Percentiles rank a stretch among this genome's conserved stretches.
phyloP scores from a whole-genome alignment of 1,140 invertebrate genomes.

The Branchinecta lindahli region DNA sequence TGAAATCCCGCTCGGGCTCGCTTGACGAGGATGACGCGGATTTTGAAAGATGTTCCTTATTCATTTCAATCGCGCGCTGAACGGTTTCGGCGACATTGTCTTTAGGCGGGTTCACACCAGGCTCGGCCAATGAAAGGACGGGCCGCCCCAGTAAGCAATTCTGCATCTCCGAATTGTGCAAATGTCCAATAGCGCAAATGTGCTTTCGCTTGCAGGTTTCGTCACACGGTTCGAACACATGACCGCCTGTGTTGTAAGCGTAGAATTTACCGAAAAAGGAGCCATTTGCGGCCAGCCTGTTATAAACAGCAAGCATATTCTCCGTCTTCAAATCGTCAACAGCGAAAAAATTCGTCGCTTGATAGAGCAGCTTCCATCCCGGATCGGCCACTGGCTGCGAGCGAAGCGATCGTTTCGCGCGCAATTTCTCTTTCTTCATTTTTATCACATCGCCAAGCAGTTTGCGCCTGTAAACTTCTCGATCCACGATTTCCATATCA shows the following conservation, averaged over 20 bases:
- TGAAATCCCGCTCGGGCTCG: too few species aligned
- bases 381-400: background rate
- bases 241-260: slow-evolving; percentile 18
- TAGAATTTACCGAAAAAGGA: slow-evolving; percentile 14
- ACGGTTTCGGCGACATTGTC: background rate
- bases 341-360: slow-evolving; percentile 16
- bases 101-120: background rate
- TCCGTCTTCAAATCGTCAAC: slow-evolving; percentile 13
- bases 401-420: background rate
- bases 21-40: background rate
- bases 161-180: slow-evolving; percentile 14
- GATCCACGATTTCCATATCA: background rate
- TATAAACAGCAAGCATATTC: slow-evolving; percentile 14
- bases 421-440: too few species aligned
- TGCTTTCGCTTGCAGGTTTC: slow-evolving; percentile 15
- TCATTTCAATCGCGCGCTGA: background rate
- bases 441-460: background rate
- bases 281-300: slow-evolving; percentile 9
- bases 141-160: slow-evolving; percentile 12
- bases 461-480: background rate
- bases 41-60: background rate
- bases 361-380: slow-evolving; percentile 19
- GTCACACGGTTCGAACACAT: slow-evolving; percentile 18
- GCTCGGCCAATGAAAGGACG: background rate
- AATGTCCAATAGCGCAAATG: slow-evolving; percentile 19